A percentile compares a stretch with the other conserved stretches of the same genome.
Evolutionary conservation across 2,113 vertebrate species (phyloP).

Genomic region (Cebus imitator): DNA sequence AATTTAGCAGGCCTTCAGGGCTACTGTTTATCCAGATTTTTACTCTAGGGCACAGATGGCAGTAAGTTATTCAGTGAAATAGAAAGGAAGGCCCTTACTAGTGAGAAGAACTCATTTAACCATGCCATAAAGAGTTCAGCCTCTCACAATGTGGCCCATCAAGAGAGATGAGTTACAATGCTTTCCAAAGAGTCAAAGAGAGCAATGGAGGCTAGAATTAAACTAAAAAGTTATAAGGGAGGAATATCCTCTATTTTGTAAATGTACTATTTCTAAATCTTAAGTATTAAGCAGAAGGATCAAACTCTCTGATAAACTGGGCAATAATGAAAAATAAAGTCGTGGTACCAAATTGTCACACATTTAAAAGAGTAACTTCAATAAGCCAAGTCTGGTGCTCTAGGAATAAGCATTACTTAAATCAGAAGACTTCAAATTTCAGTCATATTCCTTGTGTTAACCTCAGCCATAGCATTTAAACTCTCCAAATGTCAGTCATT

Average conservation of each 20-base stretch:
- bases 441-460: background rate
- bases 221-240: background rate
- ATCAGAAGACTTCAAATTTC: background rate
- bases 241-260: background rate
- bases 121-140: background rate
- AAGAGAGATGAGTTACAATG: background rate
- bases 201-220: background rate
- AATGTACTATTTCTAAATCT: background rate
- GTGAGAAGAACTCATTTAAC: background rate
- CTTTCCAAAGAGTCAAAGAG: background rate
- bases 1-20: background rate
- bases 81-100: background rate
- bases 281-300: background rate
- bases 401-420: background rate
- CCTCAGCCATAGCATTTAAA: background rate
- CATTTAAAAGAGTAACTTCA: background rate
- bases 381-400: background rate
- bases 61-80: background rate
- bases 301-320: background rate
- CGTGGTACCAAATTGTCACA: background rate
- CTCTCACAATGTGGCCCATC: background rate
- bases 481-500: background rate
- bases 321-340: constrained; percentile 13
- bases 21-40: background rate
- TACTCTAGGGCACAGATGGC: background rate